Conservation (phyloP, 2,888 invertebrate species). For the Pandemis heparana region DNA sequence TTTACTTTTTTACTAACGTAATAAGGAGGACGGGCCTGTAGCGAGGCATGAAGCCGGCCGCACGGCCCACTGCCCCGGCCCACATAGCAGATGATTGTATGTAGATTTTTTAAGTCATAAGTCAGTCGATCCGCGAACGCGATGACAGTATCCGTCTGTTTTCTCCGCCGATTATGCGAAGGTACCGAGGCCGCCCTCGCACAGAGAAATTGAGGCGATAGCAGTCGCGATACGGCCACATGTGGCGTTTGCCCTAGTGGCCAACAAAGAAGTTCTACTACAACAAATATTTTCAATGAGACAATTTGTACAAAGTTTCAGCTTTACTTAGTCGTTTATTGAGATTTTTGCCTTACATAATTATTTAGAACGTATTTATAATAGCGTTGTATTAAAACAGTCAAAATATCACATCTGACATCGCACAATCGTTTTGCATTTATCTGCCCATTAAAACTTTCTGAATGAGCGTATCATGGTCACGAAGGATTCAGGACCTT, state of each 20-base stretch:
- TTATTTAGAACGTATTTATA: no score
- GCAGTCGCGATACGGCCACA: conserved; percentile 68
- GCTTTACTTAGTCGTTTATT: no score
- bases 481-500: conserved; percentile 62
- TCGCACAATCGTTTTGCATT: neutral
- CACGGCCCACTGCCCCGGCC: conserved; percentile 81
- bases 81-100: conserved; percentile 81
- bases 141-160: conserved; percentile 80
- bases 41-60: conserved; percentile 51
- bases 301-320: conserved; percentile 5
- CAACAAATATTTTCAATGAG: conserved; percentile 29
- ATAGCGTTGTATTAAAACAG: neutral
- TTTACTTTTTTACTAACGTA: conserved; percentile 1
- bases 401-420: neutral
- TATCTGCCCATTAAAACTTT: neutral
- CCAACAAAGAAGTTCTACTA: conserved; percentile 60
- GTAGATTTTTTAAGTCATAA: conserved; percentile 83
- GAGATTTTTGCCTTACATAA: no score
- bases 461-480: conserved; percentile 46
- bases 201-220: conserved; percentile 78
- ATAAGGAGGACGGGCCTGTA: conserved; percentile 41
- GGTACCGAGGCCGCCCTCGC: conserved; percentile 50
- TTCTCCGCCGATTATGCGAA: conserved; percentile 74
- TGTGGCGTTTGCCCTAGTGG: conserved; percentile 74
- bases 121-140: conserved; percentile 68